These are phyloP conservation scores for Cheumatopsyche charites DNA, from an alignment of 1,140 invertebrate genomes.

Conservation along the genomic window DNA sequence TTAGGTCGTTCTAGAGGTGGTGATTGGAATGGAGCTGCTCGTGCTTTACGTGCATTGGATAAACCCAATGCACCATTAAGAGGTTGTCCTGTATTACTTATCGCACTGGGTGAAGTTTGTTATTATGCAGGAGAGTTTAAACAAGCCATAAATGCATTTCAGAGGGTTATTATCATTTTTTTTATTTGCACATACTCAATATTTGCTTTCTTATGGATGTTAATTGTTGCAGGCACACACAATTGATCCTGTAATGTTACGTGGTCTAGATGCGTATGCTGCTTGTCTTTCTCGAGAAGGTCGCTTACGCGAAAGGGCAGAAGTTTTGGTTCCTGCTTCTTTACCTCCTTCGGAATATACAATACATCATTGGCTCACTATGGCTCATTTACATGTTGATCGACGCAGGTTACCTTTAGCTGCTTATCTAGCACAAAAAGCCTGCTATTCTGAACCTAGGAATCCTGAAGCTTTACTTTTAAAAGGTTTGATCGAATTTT, in stretches of 20 bases:
- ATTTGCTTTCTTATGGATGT: not conserved
- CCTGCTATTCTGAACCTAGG: constrained; percentile 52
- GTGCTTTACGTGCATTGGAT: constrained; percentile 40
- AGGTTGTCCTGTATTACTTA: constrained; percentile 38
- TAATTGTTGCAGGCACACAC: constrained; percentile 39
- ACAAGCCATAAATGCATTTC: constrained; percentile 54
- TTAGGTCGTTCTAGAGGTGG: constrained; percentile 31
- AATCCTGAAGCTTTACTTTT: constrained; percentile 75
- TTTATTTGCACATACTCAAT: not conserved
- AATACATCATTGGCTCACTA: constrained; percentile 41
- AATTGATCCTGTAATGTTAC: constrained; percentile 37
- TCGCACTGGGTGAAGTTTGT: constrained; percentile 41
- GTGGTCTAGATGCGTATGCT: constrained; percentile 43
- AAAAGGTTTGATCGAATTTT: no score
- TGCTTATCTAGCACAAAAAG: constrained; percentile 56
- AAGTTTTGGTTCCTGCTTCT: constrained; percentile 29
- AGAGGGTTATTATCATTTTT: constrained; percentile 50
- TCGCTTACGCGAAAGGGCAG: constrained; percentile 32
- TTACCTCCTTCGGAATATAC: constrained; percentile 40
- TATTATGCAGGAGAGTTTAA: constrained; percentile 51
- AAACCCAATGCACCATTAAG: constrained; percentile 31
- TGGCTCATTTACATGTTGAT: constrained; percentile 43
- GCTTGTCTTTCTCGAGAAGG: constrained; percentile 43
- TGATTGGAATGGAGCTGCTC: constrained; percentile 31
- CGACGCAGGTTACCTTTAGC: constrained; percentile 46